Percentiles rank a stretch among this genome's conserved stretches.
phyloP scores from a whole-genome alignment of 2,888 invertebrate genomes.

The Synanthedon vespiformis region DNA sequence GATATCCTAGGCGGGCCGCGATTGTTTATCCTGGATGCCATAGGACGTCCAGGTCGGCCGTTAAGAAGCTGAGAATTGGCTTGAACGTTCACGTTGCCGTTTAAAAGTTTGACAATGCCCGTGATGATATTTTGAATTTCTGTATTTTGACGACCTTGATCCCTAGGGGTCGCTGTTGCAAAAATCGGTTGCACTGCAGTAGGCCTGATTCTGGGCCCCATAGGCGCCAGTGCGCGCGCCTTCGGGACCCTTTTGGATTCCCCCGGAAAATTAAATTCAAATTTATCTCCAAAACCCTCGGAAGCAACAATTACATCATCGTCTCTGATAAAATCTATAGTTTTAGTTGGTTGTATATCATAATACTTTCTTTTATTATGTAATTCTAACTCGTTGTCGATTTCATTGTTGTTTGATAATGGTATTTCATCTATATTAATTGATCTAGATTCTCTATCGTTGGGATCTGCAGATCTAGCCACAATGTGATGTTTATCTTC shows the following conservation, averaged over 20 bases:
- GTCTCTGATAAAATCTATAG: slow-evolving; percentile 42
- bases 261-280: slow-evolving; percentile 75
- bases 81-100: slow-evolving; percentile 89
- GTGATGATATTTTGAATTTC: slow-evolving; percentile 93
- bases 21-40: slow-evolving; percentile 86
- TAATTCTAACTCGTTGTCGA: slow-evolving; percentile 69
- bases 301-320: slow-evolving; percentile 48
- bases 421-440: slow-evolving; percentile 67
- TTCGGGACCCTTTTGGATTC: slow-evolving; percentile 82
- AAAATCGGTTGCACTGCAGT: slow-evolving; percentile 66
- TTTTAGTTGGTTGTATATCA: slow-evolving; percentile 70
- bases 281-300: slow-evolving; percentile 48
- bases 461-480: slow-evolving; percentile 68
- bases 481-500: slow-evolving; percentile 52
- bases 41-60: slow-evolving; percentile 75
- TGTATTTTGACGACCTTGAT: slow-evolving; percentile 53
- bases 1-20: slow-evolving; percentile 89
- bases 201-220: slow-evolving; percentile 75
- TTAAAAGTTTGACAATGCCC: slow-evolving; percentile 87
- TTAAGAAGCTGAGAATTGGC: slow-evolving; percentile 75
- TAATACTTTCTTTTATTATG: slow-evolving; percentile 60
- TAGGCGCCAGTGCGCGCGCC: slow-evolving; percentile 73
- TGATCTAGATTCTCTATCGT: slow-evolving; percentile 52
- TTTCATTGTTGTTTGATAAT: slow-evolving; percentile 68
- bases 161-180: slow-evolving; percentile 63